Conservation (phyloP, 2,888 invertebrate genomes). For the Pherbina coryleti region DNA sequence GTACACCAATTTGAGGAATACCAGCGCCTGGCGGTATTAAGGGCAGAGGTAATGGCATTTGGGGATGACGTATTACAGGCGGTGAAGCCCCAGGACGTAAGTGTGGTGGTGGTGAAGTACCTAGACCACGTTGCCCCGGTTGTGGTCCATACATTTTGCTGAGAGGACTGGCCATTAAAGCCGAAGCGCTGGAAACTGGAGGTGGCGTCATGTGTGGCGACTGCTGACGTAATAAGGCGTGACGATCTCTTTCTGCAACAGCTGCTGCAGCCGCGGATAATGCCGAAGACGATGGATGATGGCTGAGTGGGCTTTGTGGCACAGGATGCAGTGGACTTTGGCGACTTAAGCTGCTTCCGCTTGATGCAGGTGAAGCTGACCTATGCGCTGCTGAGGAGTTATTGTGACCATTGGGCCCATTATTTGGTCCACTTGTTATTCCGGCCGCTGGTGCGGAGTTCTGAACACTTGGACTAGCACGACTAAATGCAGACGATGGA, state of each 20-base stretch:
- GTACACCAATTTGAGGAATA: slow-evolving; percentile 72
- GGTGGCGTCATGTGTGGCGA: slow-evolving; percentile 71
- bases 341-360: slow-evolving; percentile 65
- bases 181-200: slow-evolving; percentile 69
- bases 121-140: slow-evolving; percentile 71
- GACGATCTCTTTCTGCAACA: slow-evolving; percentile 69
- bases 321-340: slow-evolving; percentile 70
- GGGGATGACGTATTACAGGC: slow-evolving; percentile 72
- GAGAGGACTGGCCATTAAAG: slow-evolving; percentile 68
- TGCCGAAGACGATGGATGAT: slow-evolving; percentile 69
- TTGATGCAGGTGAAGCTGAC: slow-evolving; percentile 67
- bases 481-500: slow-evolving; percentile 69
- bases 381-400: slow-evolving; percentile 64
- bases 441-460: slow-evolving; percentile 52
- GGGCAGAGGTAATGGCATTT: slow-evolving; percentile 69
- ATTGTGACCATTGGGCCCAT: slow-evolving; percentile 45
- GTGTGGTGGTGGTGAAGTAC: slow-evolving; percentile 70
- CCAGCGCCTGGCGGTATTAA: slow-evolving; percentile 67
- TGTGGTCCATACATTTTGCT: slow-evolving; percentile 71
- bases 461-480: slow-evolving; percentile 70
- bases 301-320: slow-evolving; percentile 68
- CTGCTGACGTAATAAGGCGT: slow-evolving; percentile 68
- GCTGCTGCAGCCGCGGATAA: slow-evolving; percentile 70
- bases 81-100: slow-evolving; percentile 71
- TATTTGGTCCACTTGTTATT: slow-evolving; percentile 42